A percentile compares a stretch with the other conserved stretches of the same genome.
Conservation (phyloP, 2,888 invertebrate genomes). For the Lasioglossum malachurum region DNA sequence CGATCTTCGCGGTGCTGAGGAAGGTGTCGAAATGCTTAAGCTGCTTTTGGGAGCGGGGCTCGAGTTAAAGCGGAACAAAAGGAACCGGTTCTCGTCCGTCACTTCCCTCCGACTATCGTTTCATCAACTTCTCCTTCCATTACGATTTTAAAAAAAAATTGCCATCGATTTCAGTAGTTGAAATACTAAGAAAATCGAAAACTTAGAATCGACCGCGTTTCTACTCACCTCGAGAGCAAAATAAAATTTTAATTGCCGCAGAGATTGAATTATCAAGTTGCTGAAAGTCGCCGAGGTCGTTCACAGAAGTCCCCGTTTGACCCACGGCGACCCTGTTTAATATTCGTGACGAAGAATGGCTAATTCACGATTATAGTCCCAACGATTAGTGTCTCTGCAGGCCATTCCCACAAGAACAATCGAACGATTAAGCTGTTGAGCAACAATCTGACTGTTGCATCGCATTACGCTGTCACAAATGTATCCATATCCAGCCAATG, state of each 20-base stretch:
- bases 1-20: not conserved
- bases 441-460: constrained; percentile 14
- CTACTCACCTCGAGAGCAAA: not conserved
- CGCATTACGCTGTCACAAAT: constrained; percentile 23
- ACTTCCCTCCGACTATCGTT: constrained; percentile 4
- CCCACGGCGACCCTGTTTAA: constrained; percentile 24
- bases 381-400: constrained; percentile 38
- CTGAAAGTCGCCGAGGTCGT: not conserved
- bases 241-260: not conserved
- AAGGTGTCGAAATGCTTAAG: constrained; percentile 14
- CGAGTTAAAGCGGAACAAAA: constrained; percentile 30
- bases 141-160: not conserved
- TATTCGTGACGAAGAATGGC: constrained; percentile 33
- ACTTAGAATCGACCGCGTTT: too few relatives aligned
- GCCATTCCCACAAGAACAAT: constrained; percentile 56
- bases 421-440: constrained; percentile 55
- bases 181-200: not conserved
- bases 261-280: not conserved
- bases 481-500: constrained; percentile 22
- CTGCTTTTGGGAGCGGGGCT: constrained; percentile 20
- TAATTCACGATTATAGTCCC: constrained; percentile 46
- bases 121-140: not conserved
- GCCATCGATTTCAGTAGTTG: not conserved
- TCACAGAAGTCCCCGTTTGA: constrained; percentile 34
- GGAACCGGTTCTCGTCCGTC: constrained; percentile 72